A percentile compares a stretch with the other conserved stretches of the same genome.
Evolutionary conservation across 2,888 invertebrate species (phyloP).

Genomic region (Mellilla xanthometata): DNA sequence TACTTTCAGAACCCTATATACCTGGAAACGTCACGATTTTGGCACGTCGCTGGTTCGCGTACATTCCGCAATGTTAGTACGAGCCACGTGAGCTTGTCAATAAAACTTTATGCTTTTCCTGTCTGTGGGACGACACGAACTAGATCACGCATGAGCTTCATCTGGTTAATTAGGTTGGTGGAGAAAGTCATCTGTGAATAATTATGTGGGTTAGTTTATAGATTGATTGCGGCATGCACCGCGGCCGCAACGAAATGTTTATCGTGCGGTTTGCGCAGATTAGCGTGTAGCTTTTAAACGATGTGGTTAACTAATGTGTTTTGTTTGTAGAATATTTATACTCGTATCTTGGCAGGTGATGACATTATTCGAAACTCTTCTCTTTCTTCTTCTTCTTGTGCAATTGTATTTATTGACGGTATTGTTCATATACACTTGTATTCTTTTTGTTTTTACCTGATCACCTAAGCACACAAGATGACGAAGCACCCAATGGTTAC

Average conservation of each 20-base stretch:
- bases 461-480: too few species aligned
- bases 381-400: too few species aligned
- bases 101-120: conserved; percentile 66
- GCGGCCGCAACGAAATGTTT: conserved; percentile 10
- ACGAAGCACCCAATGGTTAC: too few species aligned
- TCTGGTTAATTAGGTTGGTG: conserved; percentile 34
- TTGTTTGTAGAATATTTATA: too few species aligned
- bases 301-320: neutral
- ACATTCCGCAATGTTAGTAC: neutral
- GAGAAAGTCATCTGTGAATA: conserved; percentile 34
- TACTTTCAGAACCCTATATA: conserved; percentile 15
- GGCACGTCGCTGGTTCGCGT: conserved; percentile 29
- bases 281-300: neutral
- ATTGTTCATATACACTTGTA: too few species aligned
- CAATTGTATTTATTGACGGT: too few species aligned
- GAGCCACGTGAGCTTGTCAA: conserved; percentile 32
- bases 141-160: conserved; percentile 37
- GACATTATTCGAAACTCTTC: too few species aligned
- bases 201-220: conserved; percentile 23
- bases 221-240: conserved; percentile 15
- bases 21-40: conserved; percentile 39
- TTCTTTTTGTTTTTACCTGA: too few species aligned
- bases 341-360: too few species aligned
- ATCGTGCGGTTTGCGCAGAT: conserved; percentile 8
- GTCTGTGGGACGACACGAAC: conserved; percentile 46